Evolutionary conservation across 2,888 invertebrate genomes (phyloP).

Genomic region (Tipula confusa): DNA sequence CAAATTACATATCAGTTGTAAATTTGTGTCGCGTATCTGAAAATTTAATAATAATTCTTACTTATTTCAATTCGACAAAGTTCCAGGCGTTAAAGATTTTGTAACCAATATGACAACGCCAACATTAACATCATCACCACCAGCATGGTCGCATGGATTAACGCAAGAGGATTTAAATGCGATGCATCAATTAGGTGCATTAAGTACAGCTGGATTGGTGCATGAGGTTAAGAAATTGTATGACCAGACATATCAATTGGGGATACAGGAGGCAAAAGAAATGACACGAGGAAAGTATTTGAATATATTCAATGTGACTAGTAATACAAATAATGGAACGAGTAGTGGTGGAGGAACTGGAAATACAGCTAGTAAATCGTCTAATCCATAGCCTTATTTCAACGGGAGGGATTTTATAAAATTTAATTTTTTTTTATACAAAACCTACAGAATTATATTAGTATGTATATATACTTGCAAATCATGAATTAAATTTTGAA

Average conservation of each 20-base stretch:
- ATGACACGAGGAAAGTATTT: constrained; percentile 94
- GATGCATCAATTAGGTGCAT: constrained; percentile 66
- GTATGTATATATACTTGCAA: not conserved
- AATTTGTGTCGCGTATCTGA: not conserved
- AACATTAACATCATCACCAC: constrained; percentile 51
- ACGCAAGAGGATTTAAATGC: constrained; percentile 69
- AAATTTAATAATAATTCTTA: not conserved
- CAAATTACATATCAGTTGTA: too few relatives aligned
- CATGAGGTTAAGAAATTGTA: constrained; percentile 92
- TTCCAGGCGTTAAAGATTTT: constrained; percentile 87
- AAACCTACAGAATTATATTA: not conserved
- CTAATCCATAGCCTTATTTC: not conserved
- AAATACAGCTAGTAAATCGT: not conserved
- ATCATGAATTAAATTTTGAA: not conserved
- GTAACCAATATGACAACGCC: constrained; percentile 60
- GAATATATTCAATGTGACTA: constrained; percentile 65
- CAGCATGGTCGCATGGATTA: constrained; percentile 65
- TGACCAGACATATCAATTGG: constrained; percentile 90
- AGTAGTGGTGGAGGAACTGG: not conserved
- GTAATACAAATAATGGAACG: constrained; percentile 39
- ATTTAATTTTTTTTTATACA: not conserved
- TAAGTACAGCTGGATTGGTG: constrained; percentile 79
- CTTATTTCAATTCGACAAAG: constrained; percentile 47
- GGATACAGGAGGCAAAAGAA: constrained; percentile 91
- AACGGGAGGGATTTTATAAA: not conserved